These are phyloP conservation scores for Euclidia mi DNA, from an alignment of 2,888 invertebrate genomes.

Conservation along the genomic window DNA sequence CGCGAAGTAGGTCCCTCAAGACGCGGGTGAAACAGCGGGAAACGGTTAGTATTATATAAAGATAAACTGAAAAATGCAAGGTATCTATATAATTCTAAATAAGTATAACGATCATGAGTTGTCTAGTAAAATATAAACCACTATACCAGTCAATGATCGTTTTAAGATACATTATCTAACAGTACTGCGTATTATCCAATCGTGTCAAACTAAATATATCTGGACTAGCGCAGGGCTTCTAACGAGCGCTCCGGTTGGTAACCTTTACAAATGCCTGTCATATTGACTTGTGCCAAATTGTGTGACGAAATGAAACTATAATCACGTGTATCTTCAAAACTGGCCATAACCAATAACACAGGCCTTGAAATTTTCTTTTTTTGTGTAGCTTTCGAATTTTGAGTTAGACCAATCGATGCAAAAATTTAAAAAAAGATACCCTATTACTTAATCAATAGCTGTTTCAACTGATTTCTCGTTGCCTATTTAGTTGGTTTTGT, in stretches of 20 bases:
- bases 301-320: conserved; percentile 20
- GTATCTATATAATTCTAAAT: too few relatives aligned
- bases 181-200: conserved; percentile 22
- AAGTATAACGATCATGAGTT: too few relatives aligned
- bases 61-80: too few relatives aligned
- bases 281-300: conserved; percentile 41
- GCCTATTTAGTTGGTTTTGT: too few relatives aligned
- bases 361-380: neutral
- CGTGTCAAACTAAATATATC: conserved; percentile 36
- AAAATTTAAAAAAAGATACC: too few relatives aligned
- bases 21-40: too few relatives aligned
- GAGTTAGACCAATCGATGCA: neutral
- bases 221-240: conserved; percentile 15
- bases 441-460: too few relatives aligned
- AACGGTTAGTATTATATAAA: too few relatives aligned
- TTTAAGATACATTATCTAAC: conserved; percentile 19
- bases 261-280: conserved; percentile 43
- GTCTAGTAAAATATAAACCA: too few relatives aligned
- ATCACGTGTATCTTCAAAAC: neutral
- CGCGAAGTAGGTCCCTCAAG: too few relatives aligned
- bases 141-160: conserved; percentile 4
- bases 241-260: conserved; percentile 33
- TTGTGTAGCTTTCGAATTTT: conserved; percentile 8
- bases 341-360: neutral
- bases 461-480: too few relatives aligned